phyloP scores from a whole-genome alignment of 2,797 vertebrate species.

The Cyprinodon diabolis region DNA sequence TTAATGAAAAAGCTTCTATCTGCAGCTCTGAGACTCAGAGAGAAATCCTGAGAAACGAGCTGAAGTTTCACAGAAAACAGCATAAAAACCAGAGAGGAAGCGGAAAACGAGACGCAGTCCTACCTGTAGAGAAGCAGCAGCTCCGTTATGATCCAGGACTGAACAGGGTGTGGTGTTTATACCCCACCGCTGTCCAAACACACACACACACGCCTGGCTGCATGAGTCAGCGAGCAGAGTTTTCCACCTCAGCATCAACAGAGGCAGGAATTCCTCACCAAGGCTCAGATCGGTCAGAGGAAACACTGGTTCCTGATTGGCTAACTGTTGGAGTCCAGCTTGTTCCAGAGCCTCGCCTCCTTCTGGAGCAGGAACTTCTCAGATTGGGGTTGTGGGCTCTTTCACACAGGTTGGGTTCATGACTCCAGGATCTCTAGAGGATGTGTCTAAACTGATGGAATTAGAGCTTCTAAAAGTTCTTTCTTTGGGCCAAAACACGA shows the following conservation, averaged over 20 bases:
- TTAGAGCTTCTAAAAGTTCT: neutral
- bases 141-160: conserved; percentile 46
- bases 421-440: neutral
- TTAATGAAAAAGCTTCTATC: neutral
- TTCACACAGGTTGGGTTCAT: no score
- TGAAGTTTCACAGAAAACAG: neutral
- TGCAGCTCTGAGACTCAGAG: neutral
- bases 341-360: neutral
- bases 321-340: neutral
- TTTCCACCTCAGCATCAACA: conserved; percentile 1
- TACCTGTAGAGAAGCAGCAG: conserved; percentile 58
- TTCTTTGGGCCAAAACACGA: neutral
- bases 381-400: no score
- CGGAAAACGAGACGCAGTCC: conserved; percentile 8
- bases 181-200: conserved; percentile 39
- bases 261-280: neutral
- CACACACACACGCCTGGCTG: neutral
- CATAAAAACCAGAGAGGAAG: neutral
- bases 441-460: neutral
- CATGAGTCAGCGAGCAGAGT: conserved; percentile 3
- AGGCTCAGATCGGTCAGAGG: neutral
- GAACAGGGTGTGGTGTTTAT: conserved; percentile 69
- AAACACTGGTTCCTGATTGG: neutral
- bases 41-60: neutral
- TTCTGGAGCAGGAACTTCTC: no score